Evolutionary conservation across 2,888 invertebrate species (phyloP), one percentile per base, ranked within the genome.

Genomic region (Ectemnius continuus): DNA sequence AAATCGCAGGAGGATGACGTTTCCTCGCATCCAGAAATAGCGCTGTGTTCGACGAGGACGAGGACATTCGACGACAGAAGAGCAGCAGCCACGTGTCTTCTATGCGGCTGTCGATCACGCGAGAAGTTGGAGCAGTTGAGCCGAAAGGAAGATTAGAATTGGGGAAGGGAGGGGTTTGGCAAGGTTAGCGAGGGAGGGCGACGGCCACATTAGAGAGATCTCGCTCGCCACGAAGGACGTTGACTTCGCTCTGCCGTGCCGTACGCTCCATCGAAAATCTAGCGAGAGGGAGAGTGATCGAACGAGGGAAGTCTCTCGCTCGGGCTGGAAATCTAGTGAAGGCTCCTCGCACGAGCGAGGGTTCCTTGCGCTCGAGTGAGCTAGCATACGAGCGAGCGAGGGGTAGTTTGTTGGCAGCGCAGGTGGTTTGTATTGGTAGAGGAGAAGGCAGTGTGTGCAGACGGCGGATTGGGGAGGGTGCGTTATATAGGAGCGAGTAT

Each of bases 401-500:
- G 28, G 28, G 5, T 36, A 48, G 63, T 23, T 6, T 8, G 63
- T 16, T 14, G 47, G 63, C 11, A 48, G 48, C 14, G 48, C 48
- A 48, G 64, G 48, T 48, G 16, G 48, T 8, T 14, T 48, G 48
- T 48, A 14, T 14, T 48, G n/a, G 14, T 16, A 16, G 16, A 20
- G 20, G 20, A 1, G 2, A 6, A 2, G 16, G 2, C 3, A n/a
- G 16, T 4, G 48, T 5, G 4, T 2, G 2, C 14, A 2, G 13
- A 1, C 47, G 1, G 14, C 1, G 16, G 16, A 18, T 65, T 36
- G n/a, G 28, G 14, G 23, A 18, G 62, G 68, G 58, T 45, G 66
- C 20, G 66, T 68, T 36, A 45, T 64, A 65, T 65, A n/a, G n/a
- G n/a, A n/a, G n/a, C n/a, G 73, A 61, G 61, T 23, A 69, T 66